Percentiles rank a stretch among this genome's conserved stretches.
phyloP scores from a whole-genome alignment of 2,797 vertebrate genomes.

The Apodemus agrarius region DNA sequence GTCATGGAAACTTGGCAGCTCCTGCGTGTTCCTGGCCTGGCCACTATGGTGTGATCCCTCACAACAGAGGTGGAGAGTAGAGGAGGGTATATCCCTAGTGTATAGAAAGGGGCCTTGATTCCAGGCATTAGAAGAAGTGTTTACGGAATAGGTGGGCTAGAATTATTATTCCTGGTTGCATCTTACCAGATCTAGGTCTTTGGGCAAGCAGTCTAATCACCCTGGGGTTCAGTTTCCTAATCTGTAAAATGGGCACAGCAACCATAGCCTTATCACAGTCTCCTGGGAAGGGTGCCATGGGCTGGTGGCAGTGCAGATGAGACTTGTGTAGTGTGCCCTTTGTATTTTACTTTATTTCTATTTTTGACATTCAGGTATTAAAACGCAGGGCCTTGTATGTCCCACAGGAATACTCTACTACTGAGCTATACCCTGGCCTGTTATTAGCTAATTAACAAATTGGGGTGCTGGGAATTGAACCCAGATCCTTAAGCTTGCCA shows the following conservation, averaged over 20 bases:
- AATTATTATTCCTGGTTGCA: not conserved
- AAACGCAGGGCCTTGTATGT: not conserved
- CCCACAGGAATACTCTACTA: not conserved
- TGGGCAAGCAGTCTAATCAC: not conserved
- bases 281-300: not conserved
- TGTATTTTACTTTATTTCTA: not conserved
- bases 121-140: not conserved
- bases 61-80: not conserved
- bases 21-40: not conserved
- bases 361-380: not conserved
- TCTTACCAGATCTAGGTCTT: not conserved
- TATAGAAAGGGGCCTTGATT: not conserved
- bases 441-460: not conserved
- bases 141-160: not conserved
- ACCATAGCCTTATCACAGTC: not conserved
- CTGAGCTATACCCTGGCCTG: not conserved
- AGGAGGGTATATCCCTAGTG: not conserved
- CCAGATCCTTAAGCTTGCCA: not conserved
- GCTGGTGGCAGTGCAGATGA: too few species aligned
- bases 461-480: not conserved
- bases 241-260: slow-evolving; percentile 32
- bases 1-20: slow-evolving; percentile 62
- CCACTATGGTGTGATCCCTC: not conserved
- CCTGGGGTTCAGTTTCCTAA: not conserved
- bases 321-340: not conserved